A percentile compares a stretch with the other conserved stretches of the same genome.
phyloP scores from a whole-genome alignment of 2,113 vertebrate genomes.

The Campylomormyrus tamandua region DNA sequence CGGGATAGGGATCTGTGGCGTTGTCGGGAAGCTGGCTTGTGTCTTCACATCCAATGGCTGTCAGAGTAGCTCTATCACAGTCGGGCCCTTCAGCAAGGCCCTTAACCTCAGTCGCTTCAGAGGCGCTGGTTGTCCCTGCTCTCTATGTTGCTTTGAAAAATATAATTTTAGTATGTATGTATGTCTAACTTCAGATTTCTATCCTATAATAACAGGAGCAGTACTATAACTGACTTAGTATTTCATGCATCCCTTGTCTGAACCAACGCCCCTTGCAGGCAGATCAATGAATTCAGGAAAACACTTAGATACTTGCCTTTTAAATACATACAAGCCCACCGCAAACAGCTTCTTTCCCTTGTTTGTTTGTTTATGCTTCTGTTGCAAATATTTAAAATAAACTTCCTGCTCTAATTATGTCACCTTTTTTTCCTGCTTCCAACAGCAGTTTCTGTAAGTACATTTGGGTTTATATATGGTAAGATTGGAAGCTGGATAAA shows the following conservation, averaged over 20 bases:
- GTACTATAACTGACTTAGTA: not conserved
- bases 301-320: not conserved
- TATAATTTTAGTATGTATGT: not conserved
- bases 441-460: not conserved
- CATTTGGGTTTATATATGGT: not conserved
- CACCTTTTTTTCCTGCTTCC: not conserved
- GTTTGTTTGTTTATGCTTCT: not conserved
- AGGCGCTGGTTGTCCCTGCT: not conserved
- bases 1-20: not conserved
- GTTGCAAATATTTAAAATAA: not conserved
- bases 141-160: not conserved
- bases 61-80: not conserved
- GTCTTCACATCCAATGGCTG: not conserved
- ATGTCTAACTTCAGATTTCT: not conserved
- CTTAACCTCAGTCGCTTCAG: not conserved
- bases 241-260: not conserved
- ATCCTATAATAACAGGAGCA: not conserved
- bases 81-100: not conserved
- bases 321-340: not conserved
- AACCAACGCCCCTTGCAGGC: not conserved
- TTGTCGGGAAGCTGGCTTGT: not conserved
- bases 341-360: not conserved
- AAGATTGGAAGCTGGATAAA: not conserved
- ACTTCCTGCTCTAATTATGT: not conserved
- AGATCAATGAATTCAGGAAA: not conserved